Percentiles rank a stretch among this genome's conserved stretches.
phyloP scores from a whole-genome alignment of 2,888 invertebrate genomes.

The Eristalinus sepulchralis region DNA sequence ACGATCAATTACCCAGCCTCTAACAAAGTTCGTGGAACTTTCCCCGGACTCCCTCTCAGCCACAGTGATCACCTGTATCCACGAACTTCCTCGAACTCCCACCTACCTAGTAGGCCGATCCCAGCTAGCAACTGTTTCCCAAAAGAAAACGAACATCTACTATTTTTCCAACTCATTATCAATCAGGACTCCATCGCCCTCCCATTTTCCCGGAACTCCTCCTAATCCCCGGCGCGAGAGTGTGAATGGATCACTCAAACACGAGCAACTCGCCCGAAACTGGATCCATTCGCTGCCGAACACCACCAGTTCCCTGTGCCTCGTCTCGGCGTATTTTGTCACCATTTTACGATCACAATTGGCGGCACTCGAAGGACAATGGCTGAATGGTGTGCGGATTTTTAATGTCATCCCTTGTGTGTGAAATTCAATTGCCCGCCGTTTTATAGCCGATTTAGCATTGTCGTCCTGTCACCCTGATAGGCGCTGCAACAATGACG shows the following conservation, averaged over 20 bases:
- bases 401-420: constrained; percentile 61
- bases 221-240: not conserved
- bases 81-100: not conserved
- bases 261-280: not conserved
- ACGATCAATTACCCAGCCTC: not conserved
- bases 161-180: not conserved
- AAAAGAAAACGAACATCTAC: not conserved
- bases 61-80: not conserved
- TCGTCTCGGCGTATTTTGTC: not conserved
- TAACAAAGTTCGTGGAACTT: not conserved
- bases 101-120: not conserved
- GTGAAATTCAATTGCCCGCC: constrained; percentile 66
- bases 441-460: constrained; percentile 69
- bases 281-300: not conserved
- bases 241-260: constrained; percentile 9
- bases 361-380: constrained; percentile 65
- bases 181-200: not conserved
- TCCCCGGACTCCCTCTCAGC: not conserved
- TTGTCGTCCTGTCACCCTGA: constrained; percentile 66
- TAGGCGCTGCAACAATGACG: constrained; percentile 50
- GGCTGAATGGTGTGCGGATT: constrained; percentile 60
- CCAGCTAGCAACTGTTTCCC: not conserved
- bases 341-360: constrained; percentile 44
- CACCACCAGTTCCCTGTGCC: not conserved
- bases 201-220: not conserved